Percentiles rank a stretch among this genome's conserved stretches.
Conservation (phyloP, 2,888 invertebrate genomes). For the Cantharis nigra region DNA sequence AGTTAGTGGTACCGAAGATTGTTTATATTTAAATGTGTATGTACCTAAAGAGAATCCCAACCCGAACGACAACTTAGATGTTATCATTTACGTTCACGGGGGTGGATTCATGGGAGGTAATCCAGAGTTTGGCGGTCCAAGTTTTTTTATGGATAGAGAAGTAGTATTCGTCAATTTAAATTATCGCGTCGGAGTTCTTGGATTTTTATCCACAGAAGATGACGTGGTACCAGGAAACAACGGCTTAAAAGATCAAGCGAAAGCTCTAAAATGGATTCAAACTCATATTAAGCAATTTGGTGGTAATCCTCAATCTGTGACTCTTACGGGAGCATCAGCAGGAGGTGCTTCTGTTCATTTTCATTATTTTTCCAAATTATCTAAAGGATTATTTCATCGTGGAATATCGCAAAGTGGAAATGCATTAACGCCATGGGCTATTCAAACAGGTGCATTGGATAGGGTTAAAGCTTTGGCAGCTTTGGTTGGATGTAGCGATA, state of each 20-base stretch:
- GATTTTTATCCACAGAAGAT: conserved; percentile 74
- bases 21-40: conserved; percentile 63
- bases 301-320: conserved; percentile 68
- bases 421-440: conserved; percentile 61
- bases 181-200: conserved; percentile 68
- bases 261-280: conserved; percentile 69
- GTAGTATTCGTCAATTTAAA: conserved; percentile 67
- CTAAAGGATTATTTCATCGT: conserved; percentile 60
- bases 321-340: conserved; percentile 68
- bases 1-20: conserved; percentile 64
- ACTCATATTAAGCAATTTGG: conserved; percentile 69
- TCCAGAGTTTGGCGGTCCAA: conserved; percentile 52
- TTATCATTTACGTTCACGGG: conserved; percentile 65
- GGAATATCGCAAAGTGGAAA: conserved; percentile 72
- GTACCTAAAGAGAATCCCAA: conserved; percentile 55
- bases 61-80: conserved; percentile 56
- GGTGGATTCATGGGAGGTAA: conserved; percentile 65
- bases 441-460: conserved; percentile 59
- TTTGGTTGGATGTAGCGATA: conserved; percentile 65
- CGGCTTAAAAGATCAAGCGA: conserved; percentile 71
- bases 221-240: conserved; percentile 67
- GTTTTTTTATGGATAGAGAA: conserved; percentile 63
- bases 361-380: conserved; percentile 67
- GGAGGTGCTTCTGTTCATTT: conserved; percentile 74
- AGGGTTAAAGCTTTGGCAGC: conserved; percentile 64